These are phyloP conservation scores for Portunus trituberculatus DNA, from an alignment of 1,140 invertebrate genomes.

Conservation along the genomic window DNA sequence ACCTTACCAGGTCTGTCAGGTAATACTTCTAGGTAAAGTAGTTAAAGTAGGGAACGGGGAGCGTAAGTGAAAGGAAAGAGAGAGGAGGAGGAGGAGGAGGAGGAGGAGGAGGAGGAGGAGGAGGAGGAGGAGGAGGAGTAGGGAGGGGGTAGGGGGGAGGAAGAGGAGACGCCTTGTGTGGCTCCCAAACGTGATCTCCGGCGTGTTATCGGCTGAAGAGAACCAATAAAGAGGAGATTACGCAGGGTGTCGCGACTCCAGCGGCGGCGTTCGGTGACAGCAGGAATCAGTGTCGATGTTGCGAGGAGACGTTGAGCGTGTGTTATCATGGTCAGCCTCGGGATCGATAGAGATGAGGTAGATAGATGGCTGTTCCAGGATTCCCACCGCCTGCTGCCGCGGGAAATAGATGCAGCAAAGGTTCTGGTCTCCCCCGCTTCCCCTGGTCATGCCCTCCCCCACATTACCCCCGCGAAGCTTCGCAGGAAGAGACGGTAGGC, in stretches of 20 bases:
- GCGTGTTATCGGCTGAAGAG: neutral
- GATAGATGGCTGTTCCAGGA: neutral
- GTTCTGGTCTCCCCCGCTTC: neutral
- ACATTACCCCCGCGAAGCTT: neutral
- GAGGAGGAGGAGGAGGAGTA: neutral
- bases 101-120: neutral
- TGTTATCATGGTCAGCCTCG: neutral
- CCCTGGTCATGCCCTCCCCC: neutral
- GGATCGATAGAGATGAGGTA: neutral
- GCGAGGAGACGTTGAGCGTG: neutral
- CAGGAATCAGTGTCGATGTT: neutral
- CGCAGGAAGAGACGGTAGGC: too few species aligned
- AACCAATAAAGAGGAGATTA: conserved; percentile 4
- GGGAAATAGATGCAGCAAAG: neutral
- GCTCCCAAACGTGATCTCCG: neutral
- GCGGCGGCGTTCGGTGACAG: neutral
- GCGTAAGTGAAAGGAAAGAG: neutral
- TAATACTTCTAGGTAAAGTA: neutral
- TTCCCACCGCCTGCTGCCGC: neutral
- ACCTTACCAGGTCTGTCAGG: neutral
- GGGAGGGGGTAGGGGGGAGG: neutral
- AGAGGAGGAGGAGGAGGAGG: neutral
- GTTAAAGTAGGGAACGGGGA: neutral
- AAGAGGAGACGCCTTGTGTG: neutral
- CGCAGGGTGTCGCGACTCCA: neutral